Evolutionary conservation across 2,888 invertebrate genomes (phyloP).

Genomic region (Abscondita cerata): DNA sequence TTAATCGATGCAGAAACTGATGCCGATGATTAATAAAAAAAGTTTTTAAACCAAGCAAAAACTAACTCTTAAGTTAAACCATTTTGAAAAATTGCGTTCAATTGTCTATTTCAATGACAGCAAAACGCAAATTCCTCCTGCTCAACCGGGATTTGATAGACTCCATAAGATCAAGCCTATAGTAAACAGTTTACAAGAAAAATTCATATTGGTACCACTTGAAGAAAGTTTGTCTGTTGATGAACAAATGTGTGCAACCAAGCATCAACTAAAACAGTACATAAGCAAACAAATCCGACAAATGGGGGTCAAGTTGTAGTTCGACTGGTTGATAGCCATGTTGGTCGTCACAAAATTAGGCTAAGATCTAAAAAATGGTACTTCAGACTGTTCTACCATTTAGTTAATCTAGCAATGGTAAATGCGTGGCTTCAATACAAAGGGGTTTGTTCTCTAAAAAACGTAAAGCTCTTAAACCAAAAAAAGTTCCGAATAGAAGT

Average conservation of each 20-base stretch:
- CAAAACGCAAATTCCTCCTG: constrained; percentile 15
- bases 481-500: neutral
- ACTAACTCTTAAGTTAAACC: no score
- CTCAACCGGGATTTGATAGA: constrained; percentile 25
- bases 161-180: constrained; percentile 38
- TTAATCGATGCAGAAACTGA: no score
- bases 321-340: neutral
- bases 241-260: constrained; percentile 48
- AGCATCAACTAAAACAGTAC: constrained; percentile 48
- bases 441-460: neutral
- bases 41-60: no score
- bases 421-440: neutral
- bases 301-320: constrained; percentile 46
- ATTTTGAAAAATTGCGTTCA: neutral
- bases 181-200: constrained; percentile 41
- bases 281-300: constrained; percentile 47
- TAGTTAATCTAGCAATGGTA: neutral
- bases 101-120: constrained; percentile 48
- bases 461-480: neutral
- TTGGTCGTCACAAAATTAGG: neutral
- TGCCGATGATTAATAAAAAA: no score
- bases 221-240: constrained; percentile 46
- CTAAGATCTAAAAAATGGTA: neutral
- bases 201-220: constrained; percentile 45
- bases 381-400: no score